Evolutionary conservation across 2,797 vertebrate species (phyloP), one percentile per base, ranked within the genome.

Genomic region (Mus caroli): DNA sequence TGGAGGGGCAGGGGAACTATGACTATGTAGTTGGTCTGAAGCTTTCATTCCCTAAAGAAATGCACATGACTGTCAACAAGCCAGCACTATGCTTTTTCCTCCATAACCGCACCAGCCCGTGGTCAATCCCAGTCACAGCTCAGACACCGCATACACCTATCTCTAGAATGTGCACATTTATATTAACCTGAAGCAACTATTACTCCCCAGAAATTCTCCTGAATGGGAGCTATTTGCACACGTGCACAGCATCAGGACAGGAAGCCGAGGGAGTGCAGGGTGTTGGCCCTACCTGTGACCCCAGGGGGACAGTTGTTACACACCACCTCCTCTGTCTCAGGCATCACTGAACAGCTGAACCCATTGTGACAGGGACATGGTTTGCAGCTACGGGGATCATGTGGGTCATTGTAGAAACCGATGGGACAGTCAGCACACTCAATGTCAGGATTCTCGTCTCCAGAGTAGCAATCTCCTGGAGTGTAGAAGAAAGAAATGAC

Each of bases 381-480:
- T 43, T 98, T 93, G 90, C 99, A 99, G 96, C 91, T 3, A 0
- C 91, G 92, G 0, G 97, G 98, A 87, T 95, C 97, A 6, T 67
- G 85, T 0, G 98, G 99, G 89, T 99, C 98, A 0, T 96, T 98
- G 98, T 99, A 99, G 96, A 98, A 99, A 10, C 99, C 99, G 0
- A 97, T 37, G 0, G 98, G 97, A 86, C 99, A 99, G 96, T 97
- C 97, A 20, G 95, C 73, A 46, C 98, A 98, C 22, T 60, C 97
- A 0, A 97, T 94, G 85, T 96, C 98, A 24, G 98, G 98, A 0
- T 98, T 99, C 96, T 99, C 99, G 17, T 99, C 99, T 13, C 99
- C 99, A 0, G 99, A 99, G 97, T 99, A 99, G 93, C 99, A 99
- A 73, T 99, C 99, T 14, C 99, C 99, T 99, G 97, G 46, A 85